phyloP scores from a whole-genome alignment of 2,797 vertebrate genomes.

The Artibeus lituratus region DNA sequence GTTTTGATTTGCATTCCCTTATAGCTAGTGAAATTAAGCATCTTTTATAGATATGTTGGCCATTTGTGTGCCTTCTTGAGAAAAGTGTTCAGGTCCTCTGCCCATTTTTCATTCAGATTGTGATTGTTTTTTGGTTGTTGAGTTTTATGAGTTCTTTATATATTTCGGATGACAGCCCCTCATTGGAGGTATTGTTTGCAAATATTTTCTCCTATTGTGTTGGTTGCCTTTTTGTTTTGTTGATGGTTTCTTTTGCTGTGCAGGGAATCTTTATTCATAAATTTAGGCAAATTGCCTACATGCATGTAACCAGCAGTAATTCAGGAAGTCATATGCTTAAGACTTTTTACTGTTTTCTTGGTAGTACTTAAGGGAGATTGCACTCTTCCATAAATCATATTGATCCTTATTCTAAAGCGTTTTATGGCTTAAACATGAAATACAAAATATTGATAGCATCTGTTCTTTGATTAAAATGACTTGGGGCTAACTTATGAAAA shows the following conservation, averaged over 20 bases:
- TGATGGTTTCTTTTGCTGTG: not conserved
- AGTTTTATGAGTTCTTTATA: not conserved
- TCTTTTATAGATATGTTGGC: not conserved
- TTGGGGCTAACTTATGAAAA: not conserved
- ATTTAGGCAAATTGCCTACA: not conserved
- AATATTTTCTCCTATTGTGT: not conserved
- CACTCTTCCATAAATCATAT: not conserved
- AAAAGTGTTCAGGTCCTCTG: not conserved
- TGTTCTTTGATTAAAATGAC: conserved; percentile 2
- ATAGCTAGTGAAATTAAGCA: not conserved
- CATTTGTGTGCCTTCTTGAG: not conserved
- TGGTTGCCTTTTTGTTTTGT: not conserved
- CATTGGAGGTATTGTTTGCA: not conserved
- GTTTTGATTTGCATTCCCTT: not conserved
- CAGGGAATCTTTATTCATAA: not conserved
- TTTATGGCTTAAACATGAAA: not conserved
- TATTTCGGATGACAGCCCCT: not conserved
- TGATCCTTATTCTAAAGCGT: not conserved
- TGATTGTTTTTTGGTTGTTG: not conserved
- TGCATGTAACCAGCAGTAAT: not conserved
- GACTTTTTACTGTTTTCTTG: not conserved
- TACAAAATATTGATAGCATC: not conserved
- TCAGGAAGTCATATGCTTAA: not conserved
- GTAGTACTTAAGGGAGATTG: not conserved
- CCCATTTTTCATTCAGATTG: not conserved